Evolutionary conservation across 2,888 invertebrate species (phyloP).

Genomic region (Phymatocera aterrima): DNA sequence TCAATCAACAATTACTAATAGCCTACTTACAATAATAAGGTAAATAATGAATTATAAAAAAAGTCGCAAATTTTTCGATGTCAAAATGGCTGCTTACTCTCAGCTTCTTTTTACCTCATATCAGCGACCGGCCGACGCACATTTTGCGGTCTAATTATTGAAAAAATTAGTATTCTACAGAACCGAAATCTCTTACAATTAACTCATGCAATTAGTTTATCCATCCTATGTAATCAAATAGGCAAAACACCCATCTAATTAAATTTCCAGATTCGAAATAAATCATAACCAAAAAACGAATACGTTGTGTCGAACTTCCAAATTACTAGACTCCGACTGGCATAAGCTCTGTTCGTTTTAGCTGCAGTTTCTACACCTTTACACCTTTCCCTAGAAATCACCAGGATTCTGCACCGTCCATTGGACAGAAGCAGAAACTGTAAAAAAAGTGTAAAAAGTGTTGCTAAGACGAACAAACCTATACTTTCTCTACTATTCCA

Average conservation of each 20-base stretch:
- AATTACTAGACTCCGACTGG: too few relatives aligned
- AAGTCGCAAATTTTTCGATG: background rate
- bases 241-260: background rate
- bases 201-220: background rate
- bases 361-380: too few relatives aligned
- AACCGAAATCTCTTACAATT: too few relatives aligned
- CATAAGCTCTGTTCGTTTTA: too few relatives aligned
- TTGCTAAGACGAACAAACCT: too few relatives aligned
- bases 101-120: background rate
- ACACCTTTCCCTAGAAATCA: too few relatives aligned
- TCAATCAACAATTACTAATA: background rate
- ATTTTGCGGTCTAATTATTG: background rate
- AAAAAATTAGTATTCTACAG: background rate
- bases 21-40: constrained; percentile 5
- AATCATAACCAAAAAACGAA: constrained; percentile 10
- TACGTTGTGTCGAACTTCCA: too few relatives aligned
- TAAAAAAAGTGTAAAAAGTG: too few relatives aligned
- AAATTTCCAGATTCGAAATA: background rate
- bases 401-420: too few relatives aligned
- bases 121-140: background rate
- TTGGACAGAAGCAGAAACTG: too few relatives aligned
- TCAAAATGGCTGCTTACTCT: constrained; percentile 25
- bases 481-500: too few relatives aligned
- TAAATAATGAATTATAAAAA: background rate
- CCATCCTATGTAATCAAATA: too few relatives aligned